These are phyloP conservation scores for Noctua janthe DNA, from an alignment of 2,888 invertebrate species.

Conservation along the genomic window DNA sequence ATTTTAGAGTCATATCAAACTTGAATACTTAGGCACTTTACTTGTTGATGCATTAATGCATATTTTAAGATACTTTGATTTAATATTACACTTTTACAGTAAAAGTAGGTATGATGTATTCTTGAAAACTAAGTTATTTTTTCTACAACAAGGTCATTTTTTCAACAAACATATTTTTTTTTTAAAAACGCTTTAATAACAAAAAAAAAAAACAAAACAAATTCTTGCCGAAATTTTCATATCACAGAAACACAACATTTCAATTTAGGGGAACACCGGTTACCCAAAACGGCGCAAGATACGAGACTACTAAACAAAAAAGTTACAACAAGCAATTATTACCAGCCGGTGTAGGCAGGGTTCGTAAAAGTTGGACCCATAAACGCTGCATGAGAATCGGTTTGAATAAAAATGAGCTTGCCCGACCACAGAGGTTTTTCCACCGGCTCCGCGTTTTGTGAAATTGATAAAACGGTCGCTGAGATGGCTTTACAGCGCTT, in stretches of 20 bases:
- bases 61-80: background rate
- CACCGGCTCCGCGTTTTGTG: slow-evolving; percentile 53
- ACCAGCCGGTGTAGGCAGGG: slow-evolving; percentile 58
- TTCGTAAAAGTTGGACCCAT: slow-evolving; percentile 71
- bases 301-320: slow-evolving; percentile 64
- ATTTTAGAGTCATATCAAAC: no score
- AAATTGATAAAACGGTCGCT: slow-evolving; percentile 66
- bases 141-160: no score
- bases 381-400: slow-evolving; percentile 76
- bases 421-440: slow-evolving; percentile 54
- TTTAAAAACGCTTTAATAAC: background rate
- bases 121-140: background rate
- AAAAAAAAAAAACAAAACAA: slow-evolving; percentile 9
- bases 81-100: background rate
- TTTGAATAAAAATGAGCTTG: slow-evolving; percentile 75
- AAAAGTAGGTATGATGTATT: background rate
- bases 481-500: slow-evolving; percentile 40
- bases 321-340: slow-evolving; percentile 72
- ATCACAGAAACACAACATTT: slow-evolving; percentile 57
- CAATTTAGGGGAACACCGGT: slow-evolving; percentile 60
- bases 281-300: slow-evolving; percentile 55
- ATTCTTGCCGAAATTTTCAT: slow-evolving; percentile 44
- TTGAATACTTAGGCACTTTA: no score
- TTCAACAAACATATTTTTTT: no score
- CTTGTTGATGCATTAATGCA: no score